Evolutionary conservation across 2,797 vertebrate species (phyloP), one percentile per base, ranked within the genome.

Genomic region (Enteromius fasciolatus): DNA sequence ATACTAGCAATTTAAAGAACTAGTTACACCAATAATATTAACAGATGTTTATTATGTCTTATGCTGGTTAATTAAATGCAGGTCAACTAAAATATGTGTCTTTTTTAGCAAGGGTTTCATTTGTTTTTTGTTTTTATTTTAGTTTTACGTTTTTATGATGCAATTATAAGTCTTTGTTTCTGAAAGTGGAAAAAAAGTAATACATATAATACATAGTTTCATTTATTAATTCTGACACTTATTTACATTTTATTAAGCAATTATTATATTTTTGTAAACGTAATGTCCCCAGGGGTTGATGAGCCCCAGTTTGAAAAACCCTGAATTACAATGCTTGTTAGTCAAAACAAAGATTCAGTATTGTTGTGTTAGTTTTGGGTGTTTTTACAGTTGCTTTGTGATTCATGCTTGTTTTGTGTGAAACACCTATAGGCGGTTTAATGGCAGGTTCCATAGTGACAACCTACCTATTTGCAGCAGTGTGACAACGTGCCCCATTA

Each of bases 21-120:
- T 33, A 54, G 31, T 74, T 23, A 54, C 31, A 54, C 31, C 50
- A 36, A 74, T 72, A 31, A 48, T 36, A 36, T 23, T 15, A 74
- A 23, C 72, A 54, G 36, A 74, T 50, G 54, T 74, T 54, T n/a
- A n/a, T n/a, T n/a, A n/a, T n/a, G n/a, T 68, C 12, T 44, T n/a
- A 25, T 44, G n/a, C 23, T 68, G 11, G 12, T 44, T 17, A 44
- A 44, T 44, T 14, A 9, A 6, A 8, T 23, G 66, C 39, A 44
- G n/a, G 5, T 25, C 15, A 44, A 25, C 6, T 44, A 44, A 69
- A 23, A 41, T 6, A n/a, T 33, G 5, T 7, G 5, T 36, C 6
- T 17, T 12, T 36, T 67, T 67, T 57, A 11, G n/a, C n/a, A 23
- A 63, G 25, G 0, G 1, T 33, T 36, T 64, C 9, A 20, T 33